These are phyloP conservation scores for Phalera bucephala DNA, from an alignment of 2,888 invertebrate genomes.

Conservation along the genomic window DNA sequence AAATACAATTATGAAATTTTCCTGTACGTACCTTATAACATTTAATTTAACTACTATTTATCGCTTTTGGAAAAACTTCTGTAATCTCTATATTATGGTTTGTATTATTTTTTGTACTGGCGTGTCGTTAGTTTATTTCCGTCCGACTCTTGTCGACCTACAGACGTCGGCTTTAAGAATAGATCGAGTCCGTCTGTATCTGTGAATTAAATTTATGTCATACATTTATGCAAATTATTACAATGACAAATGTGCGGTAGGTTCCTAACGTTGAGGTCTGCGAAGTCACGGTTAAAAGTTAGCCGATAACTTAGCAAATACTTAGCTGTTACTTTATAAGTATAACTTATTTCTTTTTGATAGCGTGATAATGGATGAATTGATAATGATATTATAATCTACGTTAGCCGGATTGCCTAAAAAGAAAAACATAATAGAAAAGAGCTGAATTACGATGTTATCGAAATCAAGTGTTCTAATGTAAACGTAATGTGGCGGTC, in stretches of 20 bases:
- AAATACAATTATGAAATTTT: neutral
- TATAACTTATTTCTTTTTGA: no score
- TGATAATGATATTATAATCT: no score
- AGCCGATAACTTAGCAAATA: no score
- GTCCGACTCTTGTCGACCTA: neutral
- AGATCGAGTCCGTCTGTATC: neutral
- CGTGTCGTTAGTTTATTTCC: neutral
- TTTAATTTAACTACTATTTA: no score
- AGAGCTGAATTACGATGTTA: neutral
- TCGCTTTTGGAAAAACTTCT: no score
- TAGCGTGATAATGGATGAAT: no score
- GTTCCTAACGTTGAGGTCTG: no score
- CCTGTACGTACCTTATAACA: neutral
- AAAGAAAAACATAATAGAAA: neutral
- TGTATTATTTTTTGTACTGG: neutral
- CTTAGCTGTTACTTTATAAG: no score
- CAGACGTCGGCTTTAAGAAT: neutral
- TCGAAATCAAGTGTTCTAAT: neutral
- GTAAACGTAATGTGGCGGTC: no score
- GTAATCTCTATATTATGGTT: neutral
- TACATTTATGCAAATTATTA: neutral
- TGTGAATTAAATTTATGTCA: neutral
- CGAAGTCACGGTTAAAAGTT: no score
- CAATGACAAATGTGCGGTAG: no score
- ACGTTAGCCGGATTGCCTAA: no score